These are phyloP conservation scores for Cheilosia scutellata DNA, from an alignment of 2,888 invertebrate genomes.

Conservation along the genomic window DNA sequence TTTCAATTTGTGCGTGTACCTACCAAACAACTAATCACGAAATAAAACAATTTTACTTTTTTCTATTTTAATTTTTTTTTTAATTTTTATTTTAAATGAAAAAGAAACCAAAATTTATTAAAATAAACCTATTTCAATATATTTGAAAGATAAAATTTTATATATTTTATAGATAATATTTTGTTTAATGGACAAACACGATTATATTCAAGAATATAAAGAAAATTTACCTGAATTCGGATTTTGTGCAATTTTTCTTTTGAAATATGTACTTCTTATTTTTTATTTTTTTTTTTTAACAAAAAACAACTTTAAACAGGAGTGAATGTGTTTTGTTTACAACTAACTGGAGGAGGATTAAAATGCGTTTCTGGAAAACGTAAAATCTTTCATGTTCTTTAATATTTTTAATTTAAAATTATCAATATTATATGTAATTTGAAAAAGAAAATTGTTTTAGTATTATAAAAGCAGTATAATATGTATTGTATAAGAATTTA, in stretches of 20 bases:
- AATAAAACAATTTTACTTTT: not conserved
- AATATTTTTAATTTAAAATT: constrained; percentile 29
- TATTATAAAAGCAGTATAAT: constrained; percentile 30
- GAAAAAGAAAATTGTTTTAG: constrained; percentile 31
- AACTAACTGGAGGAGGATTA: constrained; percentile 54
- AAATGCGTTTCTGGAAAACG: constrained; percentile 74
- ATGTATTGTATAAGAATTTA: not conserved
- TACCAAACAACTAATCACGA: not conserved
- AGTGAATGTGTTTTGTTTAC: constrained; percentile 27
- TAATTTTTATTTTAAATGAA: constrained; percentile 20
- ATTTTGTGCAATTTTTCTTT: constrained; percentile 49
- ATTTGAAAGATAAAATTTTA: constrained; percentile 67
- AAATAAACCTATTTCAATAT: constrained; percentile 54
- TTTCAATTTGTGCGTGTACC: too few species aligned
- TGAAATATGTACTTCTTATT: not conserved
- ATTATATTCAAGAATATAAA: constrained; percentile 71
- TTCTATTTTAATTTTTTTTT: constrained; percentile 10
- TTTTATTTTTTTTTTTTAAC: constrained; percentile 3
- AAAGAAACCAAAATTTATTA: constrained; percentile 19
- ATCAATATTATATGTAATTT: constrained; percentile 15
- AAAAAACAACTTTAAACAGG: constrained; percentile 37
- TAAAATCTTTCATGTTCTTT: constrained; percentile 59
- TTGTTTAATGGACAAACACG: constrained; percentile 72
- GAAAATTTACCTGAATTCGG: constrained; percentile 72
- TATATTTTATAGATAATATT: constrained; percentile 33